A percentile compares a stretch with the other conserved stretches of the same genome.
Evolutionary conservation across 2,888 invertebrate genomes (phyloP).

Genomic region (Erebia epiphron): DNA sequence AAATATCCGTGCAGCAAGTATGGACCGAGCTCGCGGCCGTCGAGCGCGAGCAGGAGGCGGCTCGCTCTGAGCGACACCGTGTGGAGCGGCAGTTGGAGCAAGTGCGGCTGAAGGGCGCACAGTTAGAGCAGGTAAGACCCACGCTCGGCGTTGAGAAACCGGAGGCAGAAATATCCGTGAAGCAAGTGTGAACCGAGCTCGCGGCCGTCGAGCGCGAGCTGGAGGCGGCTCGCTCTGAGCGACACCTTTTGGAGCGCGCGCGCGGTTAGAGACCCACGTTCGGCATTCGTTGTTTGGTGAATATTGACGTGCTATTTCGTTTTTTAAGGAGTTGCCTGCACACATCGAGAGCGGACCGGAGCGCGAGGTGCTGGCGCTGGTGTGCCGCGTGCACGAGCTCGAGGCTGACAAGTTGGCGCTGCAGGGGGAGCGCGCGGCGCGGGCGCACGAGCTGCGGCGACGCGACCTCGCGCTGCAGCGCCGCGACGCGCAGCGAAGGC

Average conservation of each 20-base stretch:
- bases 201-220: slow-evolving; percentile 94
- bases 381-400: slow-evolving; percentile 95
- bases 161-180: slow-evolving; percentile 86
- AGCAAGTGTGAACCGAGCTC: slow-evolving; percentile 92
- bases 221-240: slow-evolving; percentile 89
- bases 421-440: slow-evolving; percentile 92
- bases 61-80: slow-evolving; percentile 88
- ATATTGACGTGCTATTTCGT: not conserved
- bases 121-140: slow-evolving; percentile 89
- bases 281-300: no score
- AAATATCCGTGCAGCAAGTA: not conserved
- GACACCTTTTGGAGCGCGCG: slow-evolving; percentile 87
- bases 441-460: slow-evolving; percentile 93
- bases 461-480: slow-evolving; percentile 92
- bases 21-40: slow-evolving; percentile 80
- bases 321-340: slow-evolving; percentile 89
- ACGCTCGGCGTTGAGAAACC: not conserved
- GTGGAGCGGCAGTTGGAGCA: slow-evolving; percentile 92
- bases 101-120: slow-evolving; percentile 89
- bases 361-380: slow-evolving; percentile 92
- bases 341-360: slow-evolving; percentile 94
- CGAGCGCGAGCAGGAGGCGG: slow-evolving; percentile 92
- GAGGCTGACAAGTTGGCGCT: slow-evolving; percentile 97
- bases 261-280: no score
- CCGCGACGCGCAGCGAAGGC: slow-evolving; percentile 91